Percentiles rank a stretch among this genome's conserved stretches.
These are phyloP conservation scores for Siniperca scherzeri DNA, from an alignment of 2,797 vertebrate genomes.

Conservation along the genomic window DNA sequence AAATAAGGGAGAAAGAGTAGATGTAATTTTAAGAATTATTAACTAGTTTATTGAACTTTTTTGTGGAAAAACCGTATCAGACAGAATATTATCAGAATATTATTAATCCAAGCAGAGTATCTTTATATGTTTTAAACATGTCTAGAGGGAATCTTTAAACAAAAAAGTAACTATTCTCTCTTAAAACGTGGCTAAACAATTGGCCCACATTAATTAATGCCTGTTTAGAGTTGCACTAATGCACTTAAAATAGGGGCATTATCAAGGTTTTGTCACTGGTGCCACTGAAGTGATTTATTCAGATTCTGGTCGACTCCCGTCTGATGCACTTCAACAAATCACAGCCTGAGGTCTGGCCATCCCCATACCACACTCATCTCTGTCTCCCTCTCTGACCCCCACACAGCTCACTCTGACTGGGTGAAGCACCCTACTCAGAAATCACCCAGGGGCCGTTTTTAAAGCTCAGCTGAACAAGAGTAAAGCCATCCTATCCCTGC, in stretches of 20 bases:
- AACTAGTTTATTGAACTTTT: not conserved
- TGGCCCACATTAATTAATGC: conserved; percentile 14
- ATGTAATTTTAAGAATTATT: not conserved
- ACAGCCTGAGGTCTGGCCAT: conserved; percentile 75
- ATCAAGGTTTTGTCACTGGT: conserved; percentile 80
- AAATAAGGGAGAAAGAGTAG: too few species aligned
- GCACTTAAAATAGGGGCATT: conserved; percentile 51
- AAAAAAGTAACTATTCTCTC: not conserved
- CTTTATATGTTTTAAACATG: conserved; percentile 3
- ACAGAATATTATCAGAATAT: not conserved
- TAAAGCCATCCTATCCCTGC: conserved; percentile 12
- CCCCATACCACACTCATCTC: conserved; percentile 67
- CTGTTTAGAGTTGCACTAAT: conserved; percentile 29
- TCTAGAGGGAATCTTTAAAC: conserved; percentile 8
- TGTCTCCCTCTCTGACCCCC: conserved; percentile 70
- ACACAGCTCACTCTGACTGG: conserved; percentile 49
- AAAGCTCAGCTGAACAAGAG: conserved; percentile 38
- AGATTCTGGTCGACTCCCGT: conserved; percentile 80
- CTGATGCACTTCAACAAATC: conserved; percentile 82
- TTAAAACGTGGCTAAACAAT: conserved; percentile 20
- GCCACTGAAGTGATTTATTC: conserved; percentile 83
- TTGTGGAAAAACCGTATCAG: not conserved
- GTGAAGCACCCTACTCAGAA: conserved; percentile 47
- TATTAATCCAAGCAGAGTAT: not conserved
- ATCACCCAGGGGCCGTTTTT: conserved; percentile 40